Percentiles rank a stretch among this genome's conserved stretches.
phyloP scores from a whole-genome alignment of 2,888 invertebrate genomes.

The Cyaniris semiargus region DNA sequence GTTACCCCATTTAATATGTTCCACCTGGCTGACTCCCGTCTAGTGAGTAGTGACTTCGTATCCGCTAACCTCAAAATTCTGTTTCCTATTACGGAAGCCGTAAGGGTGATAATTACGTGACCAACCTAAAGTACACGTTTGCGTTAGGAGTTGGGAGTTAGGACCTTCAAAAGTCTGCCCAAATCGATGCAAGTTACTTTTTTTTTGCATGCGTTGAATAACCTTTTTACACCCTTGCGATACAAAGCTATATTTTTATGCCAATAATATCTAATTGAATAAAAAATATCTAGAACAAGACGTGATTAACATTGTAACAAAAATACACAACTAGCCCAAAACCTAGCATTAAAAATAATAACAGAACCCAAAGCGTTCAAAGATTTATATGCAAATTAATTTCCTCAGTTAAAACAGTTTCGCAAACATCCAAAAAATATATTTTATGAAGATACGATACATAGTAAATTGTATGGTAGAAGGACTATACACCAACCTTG shows the following conservation, averaged over 20 bases:
- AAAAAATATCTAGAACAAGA: no score
- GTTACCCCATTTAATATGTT: slow-evolving; percentile 22
- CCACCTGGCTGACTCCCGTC: slow-evolving; percentile 20
- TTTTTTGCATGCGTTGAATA: no score
- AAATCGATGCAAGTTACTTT: no score
- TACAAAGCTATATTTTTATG: background rate
- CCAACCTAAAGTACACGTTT: background rate
- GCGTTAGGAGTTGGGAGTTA: no score
- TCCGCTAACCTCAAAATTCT: slow-evolving; percentile 21
- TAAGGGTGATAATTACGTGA: slow-evolving; percentile 4
- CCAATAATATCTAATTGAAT: no score
- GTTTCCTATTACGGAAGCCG: slow-evolving; percentile 15
- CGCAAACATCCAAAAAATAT: background rate
- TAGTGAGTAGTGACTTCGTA: background rate
- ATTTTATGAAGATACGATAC: background rate
- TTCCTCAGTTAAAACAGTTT: slow-evolving; percentile 3
- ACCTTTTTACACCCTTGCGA: background rate
- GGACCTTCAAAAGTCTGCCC: background rate
- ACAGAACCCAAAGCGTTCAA: background rate
- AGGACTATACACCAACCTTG: background rate
- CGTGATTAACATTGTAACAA: background rate
- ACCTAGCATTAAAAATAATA: background rate
- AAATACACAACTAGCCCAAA: background rate
- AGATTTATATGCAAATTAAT: background rate
- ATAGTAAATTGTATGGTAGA: background rate